These are phyloP conservation scores for Cyprinodon diabolis DNA, from an alignment of 2,797 vertebrate species.

Conservation along the genomic window DNA sequence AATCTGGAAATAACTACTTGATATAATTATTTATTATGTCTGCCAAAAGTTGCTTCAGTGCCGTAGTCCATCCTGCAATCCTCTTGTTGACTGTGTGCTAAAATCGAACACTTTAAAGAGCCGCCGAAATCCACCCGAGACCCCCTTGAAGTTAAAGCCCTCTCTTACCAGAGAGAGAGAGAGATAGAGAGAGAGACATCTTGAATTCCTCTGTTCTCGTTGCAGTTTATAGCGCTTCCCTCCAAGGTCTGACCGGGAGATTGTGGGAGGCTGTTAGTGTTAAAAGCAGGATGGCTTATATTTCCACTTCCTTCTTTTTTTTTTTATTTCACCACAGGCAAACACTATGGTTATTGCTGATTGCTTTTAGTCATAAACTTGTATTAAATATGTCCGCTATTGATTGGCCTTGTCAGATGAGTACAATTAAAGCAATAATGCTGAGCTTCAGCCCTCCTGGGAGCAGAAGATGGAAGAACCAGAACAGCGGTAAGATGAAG, in stretches of 20 bases:
- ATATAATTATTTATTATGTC: conserved; percentile 45
- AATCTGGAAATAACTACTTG: conserved; percentile 33
- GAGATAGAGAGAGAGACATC: conserved; percentile 16
- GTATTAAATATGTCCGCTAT: conserved; percentile 81
- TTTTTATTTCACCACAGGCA: conserved; percentile 59
- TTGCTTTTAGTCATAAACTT: conserved; percentile 78
- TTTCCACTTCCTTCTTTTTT: conserved; percentile 62
- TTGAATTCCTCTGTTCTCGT: conserved; percentile 47
- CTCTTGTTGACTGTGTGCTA: conserved; percentile 48
- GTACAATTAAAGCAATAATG: conserved; percentile 70
- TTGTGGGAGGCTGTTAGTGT: conserved; percentile 68
- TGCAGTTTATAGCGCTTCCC: conserved; percentile 58
- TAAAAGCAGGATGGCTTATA: conserved; percentile 69
- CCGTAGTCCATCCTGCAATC: conserved; percentile 49
- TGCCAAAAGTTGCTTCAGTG: conserved; percentile 48
- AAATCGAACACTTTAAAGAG: conserved; percentile 51
- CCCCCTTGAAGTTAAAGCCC: conserved; percentile 54
- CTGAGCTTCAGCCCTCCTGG: conserved; percentile 74
- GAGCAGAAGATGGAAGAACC: conserved; percentile 54
- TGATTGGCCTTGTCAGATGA: conserved; percentile 75
- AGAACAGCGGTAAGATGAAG: conserved; percentile 30
- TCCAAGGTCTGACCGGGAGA: conserved; percentile 66
- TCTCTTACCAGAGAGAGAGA: conserved; percentile 36
- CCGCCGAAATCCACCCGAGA: conserved; percentile 48
- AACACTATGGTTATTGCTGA: conserved; percentile 69